A percentile compares a stretch with the other conserved stretches of the same genome.
Conservation (phyloP, 2,888 invertebrate species). For the Tromatobia lineatoria region DNA sequence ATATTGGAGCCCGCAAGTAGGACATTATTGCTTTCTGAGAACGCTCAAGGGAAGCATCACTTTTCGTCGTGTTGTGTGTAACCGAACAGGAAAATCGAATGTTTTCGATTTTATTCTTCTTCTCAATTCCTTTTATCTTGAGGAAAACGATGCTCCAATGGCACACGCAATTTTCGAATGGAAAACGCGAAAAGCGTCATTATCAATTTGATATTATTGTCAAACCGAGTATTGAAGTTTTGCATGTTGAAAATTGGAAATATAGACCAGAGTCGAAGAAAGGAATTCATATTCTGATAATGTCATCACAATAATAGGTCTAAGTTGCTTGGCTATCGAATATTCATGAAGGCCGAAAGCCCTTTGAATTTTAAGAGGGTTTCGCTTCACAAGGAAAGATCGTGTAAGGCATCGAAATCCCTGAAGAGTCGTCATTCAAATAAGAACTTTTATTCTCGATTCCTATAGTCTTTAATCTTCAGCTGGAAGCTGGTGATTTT, state of each 20-base stretch:
- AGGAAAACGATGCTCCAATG: neutral
- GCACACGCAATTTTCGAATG: neutral
- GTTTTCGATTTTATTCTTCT: conserved; percentile 39
- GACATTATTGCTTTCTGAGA: conserved; percentile 53
- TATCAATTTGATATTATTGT: conserved; percentile 9
- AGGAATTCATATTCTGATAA: conserved; percentile 22
- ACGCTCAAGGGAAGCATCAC: conserved; percentile 34
- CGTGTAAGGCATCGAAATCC: neutral
- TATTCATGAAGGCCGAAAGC: conserved; percentile 18
- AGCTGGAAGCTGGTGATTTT: neutral
- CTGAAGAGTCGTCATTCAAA: conserved; percentile 7
- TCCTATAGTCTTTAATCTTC: neutral
- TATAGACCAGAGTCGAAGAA: neutral
- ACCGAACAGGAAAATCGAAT: conserved; percentile 53
- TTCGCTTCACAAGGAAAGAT: neutral
- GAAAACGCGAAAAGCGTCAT: neutral
- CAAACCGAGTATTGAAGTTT: neutral
- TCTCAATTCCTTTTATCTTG: neutral
- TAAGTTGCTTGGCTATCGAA: conserved; percentile 6
- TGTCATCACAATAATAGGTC: conserved; percentile 5
- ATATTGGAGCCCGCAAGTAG: conserved; percentile 54
- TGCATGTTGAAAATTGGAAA: neutral
- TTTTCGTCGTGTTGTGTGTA: conserved; percentile 53
- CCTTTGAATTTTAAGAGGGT: conserved; percentile 12
- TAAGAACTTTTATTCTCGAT: neutral